A percentile compares a stretch with the other conserved stretches of the same genome.
phyloP scores from a whole-genome alignment of 2,888 invertebrate genomes.

The Kryphioiulus occultus region DNA sequence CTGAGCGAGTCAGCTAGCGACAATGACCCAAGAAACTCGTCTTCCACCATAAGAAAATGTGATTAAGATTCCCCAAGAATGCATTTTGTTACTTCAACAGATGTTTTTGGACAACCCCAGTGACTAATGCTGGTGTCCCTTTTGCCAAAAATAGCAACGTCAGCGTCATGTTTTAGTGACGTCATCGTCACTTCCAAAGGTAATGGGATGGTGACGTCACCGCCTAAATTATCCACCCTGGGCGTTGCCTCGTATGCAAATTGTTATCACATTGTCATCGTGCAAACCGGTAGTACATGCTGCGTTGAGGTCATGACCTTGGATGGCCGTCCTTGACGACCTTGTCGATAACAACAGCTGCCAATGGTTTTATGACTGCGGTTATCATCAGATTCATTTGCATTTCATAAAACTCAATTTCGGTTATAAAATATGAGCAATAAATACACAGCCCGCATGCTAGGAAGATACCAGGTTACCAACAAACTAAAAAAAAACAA shows the following conservation, averaged over 20 bases:
- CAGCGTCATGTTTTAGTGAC: neutral
- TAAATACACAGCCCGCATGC: neutral
- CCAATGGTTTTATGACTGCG: neutral
- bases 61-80: too few relatives aligned
- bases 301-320: neutral
- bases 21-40: too few relatives aligned
- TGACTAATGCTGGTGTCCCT: too few relatives aligned
- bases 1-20: too few relatives aligned
- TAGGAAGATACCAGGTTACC: neutral
- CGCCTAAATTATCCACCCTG: neutral
- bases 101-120: too few relatives aligned
- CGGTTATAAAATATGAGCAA: neutral
- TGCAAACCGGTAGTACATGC: constrained; percentile 10
- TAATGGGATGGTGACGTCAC: neutral
- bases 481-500: too few relatives aligned
- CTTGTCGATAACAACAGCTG: constrained; percentile 15
- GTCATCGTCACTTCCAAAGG: neutral
- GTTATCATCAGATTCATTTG: neutral
- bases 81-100: too few relatives aligned
- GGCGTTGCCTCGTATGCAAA: neutral
- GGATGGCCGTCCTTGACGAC: neutral
- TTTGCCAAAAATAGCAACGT: neutral
- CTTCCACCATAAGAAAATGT: too few relatives aligned
- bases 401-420: neutral
- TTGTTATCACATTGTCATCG: neutral